Base-by-base conservation (phyloP, 53 echinoderm and acorn worm species). In the Paelopatides confundens region DNA sequence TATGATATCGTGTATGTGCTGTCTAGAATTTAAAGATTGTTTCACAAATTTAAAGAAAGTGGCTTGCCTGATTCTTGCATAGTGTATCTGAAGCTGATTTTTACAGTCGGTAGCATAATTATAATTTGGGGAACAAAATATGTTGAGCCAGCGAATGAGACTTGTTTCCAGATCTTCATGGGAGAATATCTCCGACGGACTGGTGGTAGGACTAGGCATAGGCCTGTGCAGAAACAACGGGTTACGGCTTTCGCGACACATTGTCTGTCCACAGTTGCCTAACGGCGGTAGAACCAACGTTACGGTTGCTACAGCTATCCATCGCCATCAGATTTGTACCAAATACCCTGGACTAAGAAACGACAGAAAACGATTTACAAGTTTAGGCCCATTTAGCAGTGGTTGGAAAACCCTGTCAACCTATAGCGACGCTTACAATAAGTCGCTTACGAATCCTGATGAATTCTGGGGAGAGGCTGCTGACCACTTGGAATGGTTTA, bases 401-500 rank as follows among this genome's bases (percentile, higher is more conserved):
- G 24, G 58, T 17, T 58, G 5, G 35, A 83, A 54, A 38, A 8
- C 33, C 24, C 10, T 64, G 10, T 92, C 82, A 26, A 76, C 38
- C 2, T 94, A 95, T 82, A 81, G 82, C 30, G 93, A 91, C 70
- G 88, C 87, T 63, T 91, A 77, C 82, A 77, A 43, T n/a, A 88
- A 82, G 23, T 91, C 95, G 65, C 39, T 91, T 28, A 65, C 84
- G 9, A 85, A 85, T 26, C 92, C 95, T 26, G 92, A 88, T 29
- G 95, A 93, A 50, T 97, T 97, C 67, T 97, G 97, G 97, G 93
- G 82, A 18, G 93, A 96, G 38, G 90, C 85, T 62, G 97, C 97
- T 0, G 93, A 97, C 48, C 85, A 91, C 2, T 77, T 95, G 34
- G 89, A 86, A 2, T 97, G 97, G 97, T 97, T 97, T 62, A 97